Conservation (phyloP, 2,113 vertebrate species). For the Puma concolor region DNA sequence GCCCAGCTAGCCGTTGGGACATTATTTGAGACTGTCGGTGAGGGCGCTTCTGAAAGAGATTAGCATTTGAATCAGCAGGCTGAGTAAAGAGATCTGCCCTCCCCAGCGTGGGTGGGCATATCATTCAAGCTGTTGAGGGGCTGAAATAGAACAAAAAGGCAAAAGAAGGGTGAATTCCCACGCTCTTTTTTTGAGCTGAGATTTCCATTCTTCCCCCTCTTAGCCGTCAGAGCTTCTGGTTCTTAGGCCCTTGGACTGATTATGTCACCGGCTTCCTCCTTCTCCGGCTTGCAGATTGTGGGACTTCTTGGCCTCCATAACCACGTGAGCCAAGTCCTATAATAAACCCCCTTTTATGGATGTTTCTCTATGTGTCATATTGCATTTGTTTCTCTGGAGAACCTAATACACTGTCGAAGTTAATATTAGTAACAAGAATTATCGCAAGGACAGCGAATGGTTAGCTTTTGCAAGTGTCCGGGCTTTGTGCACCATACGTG, state of each 20-base stretch:
- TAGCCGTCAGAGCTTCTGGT: not conserved
- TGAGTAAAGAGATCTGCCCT: not conserved
- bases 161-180: not conserved
- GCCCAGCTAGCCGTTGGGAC: not conserved
- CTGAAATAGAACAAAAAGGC: not conserved
- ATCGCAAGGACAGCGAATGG: not conserved
- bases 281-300: not conserved
- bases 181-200: not conserved
- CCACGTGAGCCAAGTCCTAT: not conserved
- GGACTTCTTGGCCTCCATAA: not conserved
- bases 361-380: not conserved
- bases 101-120: no score
- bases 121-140: not conserved
- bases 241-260: not conserved
- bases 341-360: not conserved
- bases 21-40: not conserved
- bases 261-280: not conserved
- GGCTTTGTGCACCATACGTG: not conserved
- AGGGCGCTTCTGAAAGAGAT: not conserved
- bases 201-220: not conserved
- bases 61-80: not conserved
- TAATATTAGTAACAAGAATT: not conserved
- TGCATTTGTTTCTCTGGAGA: not conserved
- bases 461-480: slow-evolving; percentile 17
- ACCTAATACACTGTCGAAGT: not conserved